A percentile compares a stretch with the other conserved stretches of the same genome.
phyloP scores from a whole-genome alignment of 2,797 vertebrate genomes.

The Aphelocoma californica region DNA sequence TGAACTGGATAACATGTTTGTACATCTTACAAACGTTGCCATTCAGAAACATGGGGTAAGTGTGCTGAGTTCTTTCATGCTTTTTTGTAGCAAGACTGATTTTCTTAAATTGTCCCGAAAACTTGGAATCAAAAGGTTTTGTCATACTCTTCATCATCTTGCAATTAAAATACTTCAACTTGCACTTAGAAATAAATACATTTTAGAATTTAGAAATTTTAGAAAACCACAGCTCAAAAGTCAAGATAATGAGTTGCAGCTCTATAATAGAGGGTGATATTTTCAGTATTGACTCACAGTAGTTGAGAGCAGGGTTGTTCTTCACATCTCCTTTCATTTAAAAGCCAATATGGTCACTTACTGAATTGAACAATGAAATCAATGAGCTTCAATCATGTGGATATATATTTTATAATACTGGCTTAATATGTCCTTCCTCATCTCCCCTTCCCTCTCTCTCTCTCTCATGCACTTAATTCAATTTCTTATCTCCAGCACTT shows the following conservation, averaged over 20 bases:
- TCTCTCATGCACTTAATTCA: neutral
- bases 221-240: neutral
- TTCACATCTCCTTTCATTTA: neutral
- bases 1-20: conserved; percentile 98
- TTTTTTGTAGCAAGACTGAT: neutral
- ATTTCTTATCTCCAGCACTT: neutral
- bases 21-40: conserved; percentile 97
- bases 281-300: neutral
- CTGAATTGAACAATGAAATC: neutral
- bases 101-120: neutral
- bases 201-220: neutral
- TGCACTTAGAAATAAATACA: neutral
- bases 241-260: neutral
- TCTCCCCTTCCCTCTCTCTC: neutral
- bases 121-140: neutral
- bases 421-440: neutral
- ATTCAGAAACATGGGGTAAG: conserved; percentile 98
- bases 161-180: neutral
- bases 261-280: neutral
- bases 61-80: neutral
- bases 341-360: neutral
- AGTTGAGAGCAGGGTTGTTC: neutral
- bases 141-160: neutral
- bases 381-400: neutral
- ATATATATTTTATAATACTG: neutral